Percentiles rank a stretch among this genome's conserved stretches.
These are phyloP conservation scores for Abrostola triplasia DNA, from an alignment of 2,888 invertebrate species.

Conservation along the genomic window DNA sequence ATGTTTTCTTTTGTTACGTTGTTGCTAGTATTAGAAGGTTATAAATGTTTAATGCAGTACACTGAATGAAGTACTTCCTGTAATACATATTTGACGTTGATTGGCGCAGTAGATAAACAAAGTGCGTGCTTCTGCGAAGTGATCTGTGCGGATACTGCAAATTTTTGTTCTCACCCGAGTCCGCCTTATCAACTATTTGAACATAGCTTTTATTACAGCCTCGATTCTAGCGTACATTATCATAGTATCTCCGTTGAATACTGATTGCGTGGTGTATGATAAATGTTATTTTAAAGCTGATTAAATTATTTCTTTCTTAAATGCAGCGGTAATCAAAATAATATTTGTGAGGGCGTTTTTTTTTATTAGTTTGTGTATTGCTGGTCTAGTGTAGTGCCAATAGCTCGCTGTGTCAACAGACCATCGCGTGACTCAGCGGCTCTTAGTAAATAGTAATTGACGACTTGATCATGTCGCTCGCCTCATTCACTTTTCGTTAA, in stretches of 20 bases:
- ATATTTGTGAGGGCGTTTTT: background rate
- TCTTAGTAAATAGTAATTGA: slow-evolving; percentile 45
- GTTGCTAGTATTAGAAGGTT: too few relatives aligned
- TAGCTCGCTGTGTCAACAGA: slow-evolving; percentile 26
- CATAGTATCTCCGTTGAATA: slow-evolving; percentile 77
- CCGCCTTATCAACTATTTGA: too few relatives aligned
- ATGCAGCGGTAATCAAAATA: background rate
- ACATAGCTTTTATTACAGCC: slow-evolving; percentile 80
- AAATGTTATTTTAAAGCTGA: too few relatives aligned
- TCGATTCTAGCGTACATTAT: slow-evolving; percentile 65
- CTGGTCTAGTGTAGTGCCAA: slow-evolving; percentile 22
- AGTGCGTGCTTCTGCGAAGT: too few relatives aligned
- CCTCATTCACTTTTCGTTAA: slow-evolving; percentile 30
- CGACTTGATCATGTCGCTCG: slow-evolving; percentile 36
- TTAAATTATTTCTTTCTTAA: too few relatives aligned
- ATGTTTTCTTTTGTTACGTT: too few relatives aligned
- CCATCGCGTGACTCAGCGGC: slow-evolving; percentile 47
- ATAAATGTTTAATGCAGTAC: too few relatives aligned
- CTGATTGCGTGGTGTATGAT: slow-evolving; percentile 64
- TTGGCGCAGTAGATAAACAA: too few relatives aligned
- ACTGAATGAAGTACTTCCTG: too few relatives aligned
- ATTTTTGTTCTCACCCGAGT: too few relatives aligned
- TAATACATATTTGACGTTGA: too few relatives aligned
- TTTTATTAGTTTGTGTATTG: slow-evolving; percentile 13
- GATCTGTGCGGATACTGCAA: too few relatives aligned